Evolutionary conservation across 2,888 invertebrate genomes (phyloP), one percentile per base, ranked within the genome.

Genomic region (Conus canariensis): DNA sequence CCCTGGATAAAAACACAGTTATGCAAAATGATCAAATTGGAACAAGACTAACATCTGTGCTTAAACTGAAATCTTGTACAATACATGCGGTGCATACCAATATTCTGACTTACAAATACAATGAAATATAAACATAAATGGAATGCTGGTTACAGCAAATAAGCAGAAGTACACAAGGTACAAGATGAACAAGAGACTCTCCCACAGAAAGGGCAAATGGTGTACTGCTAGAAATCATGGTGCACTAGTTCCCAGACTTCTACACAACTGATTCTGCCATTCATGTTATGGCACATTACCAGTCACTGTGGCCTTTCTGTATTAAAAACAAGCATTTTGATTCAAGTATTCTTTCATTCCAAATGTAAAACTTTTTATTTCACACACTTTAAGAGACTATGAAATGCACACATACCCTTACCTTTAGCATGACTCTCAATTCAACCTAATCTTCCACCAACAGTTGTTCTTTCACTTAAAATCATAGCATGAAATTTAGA

Each of bases 41-140:
- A 12, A 80, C 80, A 80, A 30, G 6, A 45, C 16, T 12, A 19
- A 19, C 56, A 58, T 12, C 30, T 12, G 77, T 80, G 30, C n/a
- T 74, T 74, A 16, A 30, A 30, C 14, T 12, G 25, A 56, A 58
- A 58, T 19, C 5, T 19, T 56, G 58, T 83, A 22, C 82, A 19
- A 25, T 16, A 45, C 30, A 80, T 5, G 9, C 0, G 45, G 80
- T 25, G 9, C 58, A 58, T 58, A 58, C 9, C 77, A 7, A 77
- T 30, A 30, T 10, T 58, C 30, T 80, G 45, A 58, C 82, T 58
- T 83, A 83, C 58, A 83, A 83, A 83, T 83, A 83, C 6, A 8
- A 83, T 83, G 56, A 58, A 83, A 9, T 83, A 83, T 83, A 56
- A 6, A 83, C 82, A 83, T 19, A 14, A 64, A 83, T 58, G 82